A percentile compares a stretch with the other conserved stretches of the same genome.
These are phyloP conservation scores for Trisateles emortualis DNA, from an alignment of 2,888 invertebrate genomes.

Conservation along the genomic window DNA sequence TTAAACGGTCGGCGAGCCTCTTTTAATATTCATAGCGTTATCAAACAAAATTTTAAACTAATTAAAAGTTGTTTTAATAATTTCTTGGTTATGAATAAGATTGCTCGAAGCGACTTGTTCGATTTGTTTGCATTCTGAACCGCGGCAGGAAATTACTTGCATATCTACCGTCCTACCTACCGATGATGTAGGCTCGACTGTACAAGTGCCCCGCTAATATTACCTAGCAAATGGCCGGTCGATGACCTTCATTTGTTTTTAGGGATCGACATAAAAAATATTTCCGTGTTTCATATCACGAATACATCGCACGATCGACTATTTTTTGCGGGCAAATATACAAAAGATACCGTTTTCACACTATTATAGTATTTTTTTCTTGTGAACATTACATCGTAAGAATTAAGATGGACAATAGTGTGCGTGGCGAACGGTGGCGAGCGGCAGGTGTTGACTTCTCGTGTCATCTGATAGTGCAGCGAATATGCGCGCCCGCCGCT, in stretches of 20 bases:
- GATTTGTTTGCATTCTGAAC: conserved; percentile 63
- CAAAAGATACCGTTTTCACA: conserved; percentile 19
- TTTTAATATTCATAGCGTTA: conserved; percentile 84
- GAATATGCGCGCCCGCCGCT: conserved; percentile 10
- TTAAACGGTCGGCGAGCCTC: conserved; percentile 78
- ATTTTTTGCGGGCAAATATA: conserved; percentile 14
- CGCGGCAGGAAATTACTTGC: conserved; percentile 53
- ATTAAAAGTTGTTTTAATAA: conserved; percentile 81
- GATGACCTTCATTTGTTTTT: conserved; percentile 30
- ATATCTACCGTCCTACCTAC: conserved; percentile 9
- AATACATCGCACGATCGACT: conserved; percentile 9
- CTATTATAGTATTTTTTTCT: conserved; percentile 1
- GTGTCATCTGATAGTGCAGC: conserved; percentile 19
- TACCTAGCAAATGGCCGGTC: conserved; percentile 14
- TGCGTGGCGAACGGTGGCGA: neutral
- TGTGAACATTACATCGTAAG: conserved; percentile 2
- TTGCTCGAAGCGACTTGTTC: conserved; percentile 52
- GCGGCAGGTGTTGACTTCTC: conserved; percentile 15
- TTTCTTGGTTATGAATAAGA: conserved; percentile 59
- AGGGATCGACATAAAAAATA: conserved; percentile 13
- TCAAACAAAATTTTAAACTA: conserved; percentile 84
- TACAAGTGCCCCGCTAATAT: no score
- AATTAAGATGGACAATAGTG: neutral
- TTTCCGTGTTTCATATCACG: conserved; percentile 15
- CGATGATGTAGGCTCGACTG: no score